phyloP scores from a whole-genome alignment of 2,113 vertebrate species.

The Mesocricetus auratus region DNA sequence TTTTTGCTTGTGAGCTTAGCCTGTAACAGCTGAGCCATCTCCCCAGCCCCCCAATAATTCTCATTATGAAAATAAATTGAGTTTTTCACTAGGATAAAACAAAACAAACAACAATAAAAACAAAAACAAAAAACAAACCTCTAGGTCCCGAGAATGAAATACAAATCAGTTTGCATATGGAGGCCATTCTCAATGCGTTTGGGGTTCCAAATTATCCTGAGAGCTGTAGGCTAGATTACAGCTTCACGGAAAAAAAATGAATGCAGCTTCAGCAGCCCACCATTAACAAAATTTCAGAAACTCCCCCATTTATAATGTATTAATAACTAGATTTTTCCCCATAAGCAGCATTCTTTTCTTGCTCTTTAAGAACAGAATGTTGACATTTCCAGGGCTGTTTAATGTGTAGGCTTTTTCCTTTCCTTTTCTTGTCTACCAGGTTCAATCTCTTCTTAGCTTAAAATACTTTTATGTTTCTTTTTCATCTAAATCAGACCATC shows the following conservation, averaged over 20 bases:
- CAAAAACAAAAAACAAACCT: not conserved
- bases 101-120: not conserved
- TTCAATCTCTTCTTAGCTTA: not conserved
- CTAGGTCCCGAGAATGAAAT: conserved; percentile 72
- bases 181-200: conserved; percentile 62
- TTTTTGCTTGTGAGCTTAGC: too few relatives aligned
- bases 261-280: conserved; percentile 75
- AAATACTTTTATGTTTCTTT: not conserved
- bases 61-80: conserved; percentile 78
- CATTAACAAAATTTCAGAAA: conserved; percentile 74
- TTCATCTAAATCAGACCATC: conserved; percentile 5
- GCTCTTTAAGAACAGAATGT: conserved; percentile 33
- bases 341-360: not conserved
- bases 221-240: conserved; percentile 57
- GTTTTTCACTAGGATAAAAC: not conserved
- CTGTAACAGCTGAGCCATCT: too few relatives aligned
- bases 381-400: conserved; percentile 25
- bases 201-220: conserved; percentile 72
- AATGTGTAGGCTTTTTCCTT: not conserved
- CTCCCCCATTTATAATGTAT: conserved; percentile 70
- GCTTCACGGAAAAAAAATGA: conserved; percentile 77
- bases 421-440: not conserved
- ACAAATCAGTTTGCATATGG: conserved; percentile 81
- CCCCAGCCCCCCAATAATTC: conserved; percentile 70
- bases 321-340: conserved; percentile 49